phyloP scores from a whole-genome alignment of 2,113 vertebrate genomes.

The Oophaga pumilio region DNA sequence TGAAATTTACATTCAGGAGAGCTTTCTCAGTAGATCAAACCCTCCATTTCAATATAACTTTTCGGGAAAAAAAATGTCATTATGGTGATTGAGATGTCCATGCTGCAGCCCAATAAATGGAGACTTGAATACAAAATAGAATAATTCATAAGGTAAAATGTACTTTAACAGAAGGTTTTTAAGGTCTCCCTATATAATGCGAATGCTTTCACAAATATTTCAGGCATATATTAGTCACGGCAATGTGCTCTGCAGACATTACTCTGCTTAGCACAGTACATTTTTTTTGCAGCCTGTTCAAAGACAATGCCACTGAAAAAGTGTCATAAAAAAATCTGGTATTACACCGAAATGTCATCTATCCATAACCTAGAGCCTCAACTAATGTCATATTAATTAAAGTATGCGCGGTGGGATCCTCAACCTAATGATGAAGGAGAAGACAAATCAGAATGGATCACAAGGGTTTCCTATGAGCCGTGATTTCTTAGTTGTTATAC shows the following conservation, averaged over 20 bases:
- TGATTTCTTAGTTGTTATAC: neutral
- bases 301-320: constrained; percentile 10
- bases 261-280: neutral
- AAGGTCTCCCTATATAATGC: constrained; percentile 16
- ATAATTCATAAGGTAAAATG: constrained; percentile 27
- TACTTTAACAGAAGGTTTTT: constrained; percentile 7
- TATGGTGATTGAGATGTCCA: constrained; percentile 50
- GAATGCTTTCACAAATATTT: constrained; percentile 38
- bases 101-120: neutral
- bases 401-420: neutral
- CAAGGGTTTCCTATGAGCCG: neutral
- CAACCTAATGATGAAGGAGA: neutral
- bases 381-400: neutral
- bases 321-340: constrained; percentile 6
- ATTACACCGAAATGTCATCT: neutral
- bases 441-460: constrained; percentile 11
- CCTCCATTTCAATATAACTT: constrained; percentile 25
- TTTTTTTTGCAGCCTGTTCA: neutral
- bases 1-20: constrained; percentile 37
- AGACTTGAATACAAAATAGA: constrained; percentile 32
- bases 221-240: constrained; percentile 4
- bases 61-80: constrained; percentile 21
- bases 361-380: neutral
- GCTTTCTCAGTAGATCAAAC: constrained; percentile 19
- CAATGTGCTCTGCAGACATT: constrained; percentile 7